Evolutionary conservation across 2,888 invertebrate genomes (phyloP).

Genomic region (Theretra japonica): DNA sequence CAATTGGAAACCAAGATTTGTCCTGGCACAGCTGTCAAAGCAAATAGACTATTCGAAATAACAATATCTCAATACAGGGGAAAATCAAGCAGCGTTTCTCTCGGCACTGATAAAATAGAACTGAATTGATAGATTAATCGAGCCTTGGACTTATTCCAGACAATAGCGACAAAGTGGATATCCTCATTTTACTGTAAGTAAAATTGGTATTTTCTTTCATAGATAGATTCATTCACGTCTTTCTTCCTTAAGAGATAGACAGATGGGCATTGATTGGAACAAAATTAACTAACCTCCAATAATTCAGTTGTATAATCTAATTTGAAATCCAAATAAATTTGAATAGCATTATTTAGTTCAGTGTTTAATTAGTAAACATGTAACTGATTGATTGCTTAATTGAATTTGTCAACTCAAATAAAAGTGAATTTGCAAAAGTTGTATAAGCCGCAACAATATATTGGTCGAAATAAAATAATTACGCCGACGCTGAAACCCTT

Average conservation of each 20-base stretch:
- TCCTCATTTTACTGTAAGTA: background rate
- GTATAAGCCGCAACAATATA: conserved; percentile 45
- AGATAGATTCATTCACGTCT: background rate
- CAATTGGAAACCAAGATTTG: too few relatives aligned
- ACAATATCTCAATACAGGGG: too few relatives aligned
- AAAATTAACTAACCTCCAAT: too few relatives aligned
- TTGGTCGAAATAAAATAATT: conserved; percentile 57
- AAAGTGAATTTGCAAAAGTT: conserved; percentile 4
- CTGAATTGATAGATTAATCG: conserved; percentile 13
- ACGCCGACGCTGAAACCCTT: conserved; percentile 52
- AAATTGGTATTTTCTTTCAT: background rate
- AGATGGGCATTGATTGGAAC: too few relatives aligned
- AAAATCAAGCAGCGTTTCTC: background rate
- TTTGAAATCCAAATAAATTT: background rate
- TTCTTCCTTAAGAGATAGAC: too few relatives aligned
- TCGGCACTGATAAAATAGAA: background rate
- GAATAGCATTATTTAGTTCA: background rate
- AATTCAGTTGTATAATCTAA: too few relatives aligned
- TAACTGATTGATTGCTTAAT: conserved; percentile 1
- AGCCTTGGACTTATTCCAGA: conserved; percentile 17
- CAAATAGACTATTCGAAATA: too few relatives aligned
- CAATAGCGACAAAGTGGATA: background rate
- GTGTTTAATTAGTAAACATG: background rate
- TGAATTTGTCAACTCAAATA: conserved; percentile 17
- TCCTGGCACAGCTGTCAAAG: too few relatives aligned